A percentile compares a stretch with the other conserved stretches of the same genome.
phyloP scores from a whole-genome alignment of 2,113 vertebrate genomes.

The Lepus europaeus region DNA sequence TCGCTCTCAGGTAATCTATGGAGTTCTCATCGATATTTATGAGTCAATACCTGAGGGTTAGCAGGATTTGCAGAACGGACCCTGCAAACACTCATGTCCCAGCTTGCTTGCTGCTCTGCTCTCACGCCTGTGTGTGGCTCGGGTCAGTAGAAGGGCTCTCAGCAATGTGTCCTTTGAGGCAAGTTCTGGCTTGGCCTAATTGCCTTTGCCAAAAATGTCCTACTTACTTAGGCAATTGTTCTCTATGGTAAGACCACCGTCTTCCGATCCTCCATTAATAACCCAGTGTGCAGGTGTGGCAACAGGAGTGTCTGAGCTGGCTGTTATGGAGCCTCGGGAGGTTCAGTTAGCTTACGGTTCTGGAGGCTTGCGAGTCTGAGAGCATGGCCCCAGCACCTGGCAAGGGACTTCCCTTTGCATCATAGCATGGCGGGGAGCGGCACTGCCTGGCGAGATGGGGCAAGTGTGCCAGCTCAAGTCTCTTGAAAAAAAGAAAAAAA shows the following conservation, averaged over 20 bases:
- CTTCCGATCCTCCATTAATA: neutral
- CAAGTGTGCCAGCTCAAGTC: too few species aligned
- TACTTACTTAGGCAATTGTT: neutral
- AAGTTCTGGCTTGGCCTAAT: neutral
- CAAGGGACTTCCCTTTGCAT: too few species aligned
- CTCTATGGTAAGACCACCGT: slow-evolving; percentile 3
- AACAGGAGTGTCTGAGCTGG: too few species aligned
- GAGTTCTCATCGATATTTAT: slow-evolving; percentile 10
- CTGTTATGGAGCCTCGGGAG: too few species aligned
- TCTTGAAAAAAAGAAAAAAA: too few species aligned
- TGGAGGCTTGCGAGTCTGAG: too few species aligned
- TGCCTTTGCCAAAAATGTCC: slow-evolving; percentile 10
- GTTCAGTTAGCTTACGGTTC: too few species aligned
- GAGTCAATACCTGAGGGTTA: neutral
- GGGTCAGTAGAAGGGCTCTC: neutral
- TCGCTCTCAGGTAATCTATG: neutral
- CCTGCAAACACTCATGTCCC: neutral
- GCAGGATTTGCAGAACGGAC: neutral
- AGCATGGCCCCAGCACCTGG: too few species aligned
- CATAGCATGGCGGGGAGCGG: too few species aligned
- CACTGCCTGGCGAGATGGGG: too few species aligned
- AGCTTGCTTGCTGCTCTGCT: neutral
- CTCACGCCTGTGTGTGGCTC: neutral
- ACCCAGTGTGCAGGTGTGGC: too few species aligned
- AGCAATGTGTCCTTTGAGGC: neutral